Base-by-base conservation (phyloP, 30 jellyfish, hydroid and myxozoan genomes). In the Haliclystus octoradiatus region DNA sequence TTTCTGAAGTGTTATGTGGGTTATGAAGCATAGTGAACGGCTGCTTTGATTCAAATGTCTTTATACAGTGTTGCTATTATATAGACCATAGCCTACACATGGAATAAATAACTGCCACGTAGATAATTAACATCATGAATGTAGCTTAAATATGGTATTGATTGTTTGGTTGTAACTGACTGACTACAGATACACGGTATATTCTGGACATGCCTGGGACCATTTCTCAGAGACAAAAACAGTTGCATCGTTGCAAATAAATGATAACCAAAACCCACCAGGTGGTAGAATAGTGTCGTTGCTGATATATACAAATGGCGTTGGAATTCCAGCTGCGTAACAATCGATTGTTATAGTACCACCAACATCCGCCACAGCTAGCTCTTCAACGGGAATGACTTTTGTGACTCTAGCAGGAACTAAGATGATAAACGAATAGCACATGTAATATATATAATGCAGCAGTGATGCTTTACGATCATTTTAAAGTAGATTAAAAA, bases 291-390 rank as follows among this genome's bases (percentile, higher is more conserved):
- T 50, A 26, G 51, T 49, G 29, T 61, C 84, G 60, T 52, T 74
- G 57, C 65, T 71, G 34, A 82, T 82, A 28, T 52, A 62, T 19
- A 84, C 61, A 68, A 31, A 52, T 14, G 95, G 95, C 0, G 68
- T 68, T 28, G 95, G 95, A 49, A 83, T 84, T 46, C 95, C 95
- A n/a, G 79, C 77, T 1, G 85, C 95, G 3, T 29, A 34, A 53
- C 95, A 84, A n/a, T 84, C 81, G 51, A 84, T 74, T 15, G 68
- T 51, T 25, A 84, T 70, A 40, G 74, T 84, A 71, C 73, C 95
- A 9, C 93, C 95, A 47, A 60, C 89, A 52, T 30, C 22, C 14
- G 66, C 91, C 22, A 40, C 40, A 25, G 28, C 35, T 52, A 62
- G 77, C 66, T 72, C 77, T n/a, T 65, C 49, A 1, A 40, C 84